Percentiles rank a stretch among this genome's conserved stretches.
Evolutionary conservation across 1,140 invertebrate species (phyloP).

Genomic region (Drosophila rufa): DNA sequence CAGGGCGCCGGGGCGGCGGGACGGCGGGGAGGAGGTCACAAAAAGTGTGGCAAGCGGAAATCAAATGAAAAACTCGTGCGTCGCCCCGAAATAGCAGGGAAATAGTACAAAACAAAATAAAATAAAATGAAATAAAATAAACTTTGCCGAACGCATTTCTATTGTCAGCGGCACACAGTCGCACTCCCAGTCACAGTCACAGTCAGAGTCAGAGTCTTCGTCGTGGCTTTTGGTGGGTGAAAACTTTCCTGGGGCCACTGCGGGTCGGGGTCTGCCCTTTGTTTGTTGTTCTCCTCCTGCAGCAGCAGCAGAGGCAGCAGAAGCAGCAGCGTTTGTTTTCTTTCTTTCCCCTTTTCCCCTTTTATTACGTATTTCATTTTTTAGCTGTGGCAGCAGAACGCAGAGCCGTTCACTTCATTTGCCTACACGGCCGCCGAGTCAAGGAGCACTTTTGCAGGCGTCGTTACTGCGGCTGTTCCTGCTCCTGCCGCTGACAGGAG

Average conservation of each 20-base stretch:
- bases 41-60: constrained; percentile 76
- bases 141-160: constrained; percentile 78
- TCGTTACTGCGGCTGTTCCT: constrained; percentile 59
- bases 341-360: background rate
- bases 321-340: no score
- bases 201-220: constrained; percentile 24
- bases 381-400: constrained; percentile 41
- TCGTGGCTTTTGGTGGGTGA: constrained; percentile 44
- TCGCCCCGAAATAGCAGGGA: constrained; percentile 39
- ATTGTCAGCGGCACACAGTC: constrained; percentile 65
- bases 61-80: constrained; percentile 76
- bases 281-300: constrained; percentile 56
- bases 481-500: constrained; percentile 3
- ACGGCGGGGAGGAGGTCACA: constrained; percentile 24
- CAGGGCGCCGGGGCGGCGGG: background rate
- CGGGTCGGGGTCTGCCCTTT: constrained; percentile 62
- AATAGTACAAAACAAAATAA: constrained; percentile 41
- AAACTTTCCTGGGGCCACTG: constrained; percentile 70
- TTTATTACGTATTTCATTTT: constrained; percentile 65
- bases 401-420: constrained; percentile 75
- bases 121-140: constrained; percentile 36
- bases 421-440: constrained; percentile 72
- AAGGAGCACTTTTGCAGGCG: constrained; percentile 52
- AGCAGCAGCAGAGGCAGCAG: no score
- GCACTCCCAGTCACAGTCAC: background rate